These are phyloP conservation scores for Botia kubotai DNA, from an alignment of 2,797 vertebrate genomes.

Conservation along the genomic window DNA sequence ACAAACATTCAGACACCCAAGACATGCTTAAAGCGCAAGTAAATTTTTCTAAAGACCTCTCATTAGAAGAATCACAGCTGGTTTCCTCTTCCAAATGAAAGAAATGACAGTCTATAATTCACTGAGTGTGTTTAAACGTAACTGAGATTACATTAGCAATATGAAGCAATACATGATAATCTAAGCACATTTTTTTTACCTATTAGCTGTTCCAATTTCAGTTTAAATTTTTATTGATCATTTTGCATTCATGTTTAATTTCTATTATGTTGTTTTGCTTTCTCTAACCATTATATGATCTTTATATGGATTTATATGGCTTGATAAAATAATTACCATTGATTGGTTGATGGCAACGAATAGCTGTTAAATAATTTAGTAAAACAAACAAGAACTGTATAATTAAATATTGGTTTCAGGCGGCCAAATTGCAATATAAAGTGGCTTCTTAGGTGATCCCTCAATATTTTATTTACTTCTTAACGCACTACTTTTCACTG, in stretches of 20 bases:
- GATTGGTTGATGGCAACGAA: too few relatives aligned
- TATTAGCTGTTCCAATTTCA: background rate
- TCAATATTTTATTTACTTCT: too few relatives aligned
- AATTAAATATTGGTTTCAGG: too few relatives aligned
- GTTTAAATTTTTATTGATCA: background rate
- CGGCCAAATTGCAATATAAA: too few relatives aligned
- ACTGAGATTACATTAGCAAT: background rate
- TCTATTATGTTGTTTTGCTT: background rate
- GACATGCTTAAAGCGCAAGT: conserved; percentile 17
- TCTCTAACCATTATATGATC: background rate
- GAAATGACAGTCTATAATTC: background rate
- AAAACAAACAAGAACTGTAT: too few relatives aligned
- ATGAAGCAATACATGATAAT: background rate
- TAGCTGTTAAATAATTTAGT: too few relatives aligned
- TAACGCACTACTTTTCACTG: too few relatives aligned
- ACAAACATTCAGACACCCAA: conserved; percentile 22
- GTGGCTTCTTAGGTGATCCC: too few relatives aligned
- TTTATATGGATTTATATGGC: background rate
- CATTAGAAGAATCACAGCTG: background rate
- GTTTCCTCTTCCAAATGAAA: background rate
- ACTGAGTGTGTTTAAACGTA: background rate
- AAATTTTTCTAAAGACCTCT: conserved; percentile 14
- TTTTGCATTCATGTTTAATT: background rate
- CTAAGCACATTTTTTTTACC: background rate
- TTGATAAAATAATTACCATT: background rate